Evolutionary conservation across 1,140 invertebrate genomes (phyloP).

Genomic region (Zaprionus lachaisei): DNA sequence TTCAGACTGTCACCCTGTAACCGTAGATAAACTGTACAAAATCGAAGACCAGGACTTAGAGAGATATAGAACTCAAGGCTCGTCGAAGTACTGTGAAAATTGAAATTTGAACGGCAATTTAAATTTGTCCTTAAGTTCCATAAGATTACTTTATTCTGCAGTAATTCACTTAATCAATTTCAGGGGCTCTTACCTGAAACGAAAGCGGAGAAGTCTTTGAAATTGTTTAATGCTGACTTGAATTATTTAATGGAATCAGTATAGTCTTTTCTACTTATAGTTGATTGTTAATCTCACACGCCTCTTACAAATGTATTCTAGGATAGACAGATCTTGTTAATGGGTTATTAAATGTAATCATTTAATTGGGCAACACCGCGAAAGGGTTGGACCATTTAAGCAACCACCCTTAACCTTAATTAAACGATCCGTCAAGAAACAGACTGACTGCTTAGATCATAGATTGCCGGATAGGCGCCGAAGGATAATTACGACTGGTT

Average conservation of each 20-base stretch:
- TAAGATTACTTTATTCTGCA: constrained; percentile 1
- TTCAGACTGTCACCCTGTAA: constrained; percentile 28
- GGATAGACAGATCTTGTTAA: neutral
- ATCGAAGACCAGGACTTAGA: constrained; percentile 9
- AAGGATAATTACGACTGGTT: constrained; percentile 1
- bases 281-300: neutral
- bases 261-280: neutral
- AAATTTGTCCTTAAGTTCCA: constrained; percentile 59
- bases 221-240: neutral
- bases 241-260: neutral
- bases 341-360: neutral
- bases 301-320: neutral
- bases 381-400: neutral
- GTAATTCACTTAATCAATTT: constrained; percentile 10
- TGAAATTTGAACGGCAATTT: constrained; percentile 66
- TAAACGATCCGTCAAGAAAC: neutral
- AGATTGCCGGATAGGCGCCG: neutral
- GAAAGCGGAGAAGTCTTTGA: neutral
- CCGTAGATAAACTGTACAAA: constrained; percentile 58
- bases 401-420: neutral
- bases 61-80: constrained; percentile 27
- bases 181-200: neutral
- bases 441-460: neutral
- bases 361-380: neutral
- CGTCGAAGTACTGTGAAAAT: constrained; percentile 63